Evolutionary conservation across 53 echinoderm and acorn worm genomes (phyloP).

Genomic region (Holothuria scabra): DNA sequence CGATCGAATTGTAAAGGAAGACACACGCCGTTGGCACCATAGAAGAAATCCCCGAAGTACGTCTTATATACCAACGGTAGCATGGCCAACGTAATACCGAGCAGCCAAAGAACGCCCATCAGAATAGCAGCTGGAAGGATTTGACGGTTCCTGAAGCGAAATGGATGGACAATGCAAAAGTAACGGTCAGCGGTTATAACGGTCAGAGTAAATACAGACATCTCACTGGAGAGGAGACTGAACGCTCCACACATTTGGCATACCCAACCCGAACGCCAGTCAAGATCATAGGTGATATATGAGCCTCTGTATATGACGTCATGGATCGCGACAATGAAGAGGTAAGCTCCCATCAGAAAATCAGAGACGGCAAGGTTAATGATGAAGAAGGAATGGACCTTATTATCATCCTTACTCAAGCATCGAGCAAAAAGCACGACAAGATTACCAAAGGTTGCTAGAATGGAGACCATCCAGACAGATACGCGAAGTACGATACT

Average conservation of each 20-base stretch:
- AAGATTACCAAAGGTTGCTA: slow-evolving; percentile 86
- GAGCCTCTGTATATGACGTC: slow-evolving; percentile 85
- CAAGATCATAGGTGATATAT: slow-evolving; percentile 80
- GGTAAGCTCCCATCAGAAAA: slow-evolving; percentile 93
- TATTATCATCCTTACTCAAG: slow-evolving; percentile 85
- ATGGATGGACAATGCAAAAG: slow-evolving; percentile 93
- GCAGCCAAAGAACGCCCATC: slow-evolving; percentile 80
- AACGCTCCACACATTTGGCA: slow-evolving; percentile 87
- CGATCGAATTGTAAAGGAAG: slow-evolving; percentile 93
- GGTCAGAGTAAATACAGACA: slow-evolving; percentile 89
- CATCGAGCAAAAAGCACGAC: slow-evolving; percentile 88
- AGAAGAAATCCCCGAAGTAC: slow-evolving; percentile 92
- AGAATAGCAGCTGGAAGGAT: slow-evolving; percentile 81
- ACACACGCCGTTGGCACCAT: slow-evolving; percentile 97
- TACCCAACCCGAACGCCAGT: slow-evolving; percentile 80
- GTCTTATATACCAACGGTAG: slow-evolving; percentile 74
- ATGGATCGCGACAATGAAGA: slow-evolving; percentile 83
- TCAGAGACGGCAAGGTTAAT: slow-evolving; percentile 95
- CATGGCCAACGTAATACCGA: slow-evolving; percentile 68
- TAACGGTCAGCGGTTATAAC: slow-evolving; percentile 92
- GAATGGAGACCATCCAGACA: slow-evolving; percentile 90
- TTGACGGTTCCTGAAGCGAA: slow-evolving; percentile 85
- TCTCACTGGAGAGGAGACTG: slow-evolving; percentile 94
- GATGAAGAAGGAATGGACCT: slow-evolving; percentile 95
- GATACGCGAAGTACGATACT: slow-evolving; percentile 79